phyloP scores from a whole-genome alignment of 2,888 invertebrate genomes.

The Meteorus cinctellus region DNA sequence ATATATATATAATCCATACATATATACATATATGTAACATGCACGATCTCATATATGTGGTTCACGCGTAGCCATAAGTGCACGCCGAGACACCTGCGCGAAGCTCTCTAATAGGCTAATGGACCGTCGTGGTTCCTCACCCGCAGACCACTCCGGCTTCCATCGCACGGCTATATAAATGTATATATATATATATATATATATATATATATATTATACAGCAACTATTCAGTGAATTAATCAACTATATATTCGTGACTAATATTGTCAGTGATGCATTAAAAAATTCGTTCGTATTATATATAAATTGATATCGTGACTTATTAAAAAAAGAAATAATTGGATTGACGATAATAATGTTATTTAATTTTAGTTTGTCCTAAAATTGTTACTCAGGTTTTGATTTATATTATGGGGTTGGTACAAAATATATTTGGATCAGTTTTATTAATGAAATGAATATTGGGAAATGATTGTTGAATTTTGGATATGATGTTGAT shows the following conservation, averaged over 20 bases:
- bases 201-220: neutral
- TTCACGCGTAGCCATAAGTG: slow-evolving; percentile 42
- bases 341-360: too few species aligned
- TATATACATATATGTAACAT: slow-evolving; percentile 18
- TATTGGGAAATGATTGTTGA: too few species aligned
- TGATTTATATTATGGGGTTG: too few species aligned
- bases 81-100: slow-evolving; percentile 51
- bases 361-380: too few species aligned
- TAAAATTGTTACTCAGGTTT: too few species aligned
- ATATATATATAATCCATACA: slow-evolving; percentile 20
- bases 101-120: slow-evolving; percentile 47
- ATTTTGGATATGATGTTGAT: too few species aligned
- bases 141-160: slow-evolving; percentile 31
- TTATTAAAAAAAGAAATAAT: neutral
- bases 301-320: too few species aligned
- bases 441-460: too few species aligned
- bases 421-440: too few species aligned
- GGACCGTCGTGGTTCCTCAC: slow-evolving; percentile 43
- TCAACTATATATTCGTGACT: slow-evolving; percentile 35
- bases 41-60: slow-evolving; percentile 29
- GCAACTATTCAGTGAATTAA: slow-evolving; percentile 39
- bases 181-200: neutral
- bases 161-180: neutral
- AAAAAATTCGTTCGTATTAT: neutral
- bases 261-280: neutral